A percentile compares a stretch with the other conserved stretches of the same genome.
phyloP scores from a whole-genome alignment of 2,113 vertebrate species.

The Oncorhynchus masou region DNA sequence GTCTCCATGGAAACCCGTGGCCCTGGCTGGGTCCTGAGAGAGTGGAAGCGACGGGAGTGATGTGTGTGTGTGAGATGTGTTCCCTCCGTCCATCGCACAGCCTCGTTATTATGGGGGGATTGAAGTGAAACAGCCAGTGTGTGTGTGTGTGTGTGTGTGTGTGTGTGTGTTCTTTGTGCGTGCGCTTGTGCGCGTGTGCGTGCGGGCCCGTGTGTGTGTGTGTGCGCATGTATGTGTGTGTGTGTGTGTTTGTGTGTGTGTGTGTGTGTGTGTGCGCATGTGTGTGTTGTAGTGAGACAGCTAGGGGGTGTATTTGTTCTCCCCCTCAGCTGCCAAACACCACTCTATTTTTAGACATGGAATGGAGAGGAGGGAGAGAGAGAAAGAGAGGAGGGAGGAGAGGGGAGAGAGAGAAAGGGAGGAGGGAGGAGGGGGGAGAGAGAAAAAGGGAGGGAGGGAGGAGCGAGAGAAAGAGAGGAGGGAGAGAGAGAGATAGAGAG shows the following conservation, averaged over 20 bases:
- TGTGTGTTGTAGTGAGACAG: too few species aligned
- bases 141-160: neutral
- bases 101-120: constrained; percentile 69
- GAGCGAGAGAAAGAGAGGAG: too few species aligned
- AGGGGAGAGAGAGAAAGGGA: too few species aligned
- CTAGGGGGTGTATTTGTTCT: constrained; percentile 63
- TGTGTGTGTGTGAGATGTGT: constrained; percentile 36
- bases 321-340: constrained; percentile 65
- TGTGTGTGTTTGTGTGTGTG: too few species aligned
- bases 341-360: constrained; percentile 67
- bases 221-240: too few species aligned
- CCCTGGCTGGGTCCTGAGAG: constrained; percentile 41
- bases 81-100: constrained; percentile 34
- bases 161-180: too few species aligned
- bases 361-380: too few species aligned
- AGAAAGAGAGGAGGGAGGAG: too few species aligned
- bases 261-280: constrained; percentile 4
- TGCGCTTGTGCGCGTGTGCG: neutral
- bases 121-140: constrained; percentile 56
- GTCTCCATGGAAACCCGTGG: constrained; percentile 52
- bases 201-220: too few species aligned
- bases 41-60: constrained; percentile 54
- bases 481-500: too few species aligned
- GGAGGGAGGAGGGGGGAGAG: too few species aligned
- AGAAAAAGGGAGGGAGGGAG: too few species aligned